Evolutionary conservation across 2,888 invertebrate genomes (phyloP).

Genomic region (Pilophorus perplexus): DNA sequence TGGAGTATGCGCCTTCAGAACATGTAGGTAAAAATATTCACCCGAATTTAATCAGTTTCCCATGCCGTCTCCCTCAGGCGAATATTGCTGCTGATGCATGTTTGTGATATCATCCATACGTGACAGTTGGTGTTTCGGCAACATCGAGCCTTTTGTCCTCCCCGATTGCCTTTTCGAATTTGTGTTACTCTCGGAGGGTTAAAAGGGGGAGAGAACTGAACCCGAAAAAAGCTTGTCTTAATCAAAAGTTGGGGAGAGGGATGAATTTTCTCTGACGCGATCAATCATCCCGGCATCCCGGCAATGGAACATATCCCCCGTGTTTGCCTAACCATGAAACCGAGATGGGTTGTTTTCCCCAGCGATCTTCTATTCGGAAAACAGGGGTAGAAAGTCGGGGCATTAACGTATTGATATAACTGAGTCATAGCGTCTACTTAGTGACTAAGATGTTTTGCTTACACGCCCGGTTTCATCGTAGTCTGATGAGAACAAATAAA

Average conservation of each 20-base stretch:
- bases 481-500: slow-evolving; percentile 17
- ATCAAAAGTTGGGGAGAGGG: slow-evolving; percentile 27
- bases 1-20: too few relatives aligned
- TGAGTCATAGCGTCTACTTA: slow-evolving; percentile 26
- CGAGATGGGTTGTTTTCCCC: slow-evolving; percentile 6
- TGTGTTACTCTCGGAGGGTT: slow-evolving; percentile 26
- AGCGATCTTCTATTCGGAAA: not conserved
- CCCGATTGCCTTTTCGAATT: slow-evolving; percentile 27
- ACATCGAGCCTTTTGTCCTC: slow-evolving; percentile 18
- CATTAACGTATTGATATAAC: slow-evolving; percentile 39
- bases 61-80: too few relatives aligned
- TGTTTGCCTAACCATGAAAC: slow-evolving; percentile 40
- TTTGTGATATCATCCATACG: too few relatives aligned
- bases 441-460: slow-evolving; percentile 32
- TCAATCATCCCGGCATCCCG: slow-evolving; percentile 33
- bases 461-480: not conserved
- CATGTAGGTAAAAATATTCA: too few relatives aligned
- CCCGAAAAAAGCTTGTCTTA: slow-evolving; percentile 19
- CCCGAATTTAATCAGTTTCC: too few relatives aligned
- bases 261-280: slow-evolving; percentile 31
- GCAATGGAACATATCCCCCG: slow-evolving; percentile 24
- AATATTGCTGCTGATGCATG: too few relatives aligned
- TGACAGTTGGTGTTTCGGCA: slow-evolving; percentile 20
- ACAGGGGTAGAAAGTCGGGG: slow-evolving; percentile 14
- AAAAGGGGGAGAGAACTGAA: not conserved